Evolutionary conservation across 30 jellyfish, hydroid and myxozoan species (phyloP), one percentile per base, ranked within the genome.

Genomic region (Turritopsis rubra): DNA sequence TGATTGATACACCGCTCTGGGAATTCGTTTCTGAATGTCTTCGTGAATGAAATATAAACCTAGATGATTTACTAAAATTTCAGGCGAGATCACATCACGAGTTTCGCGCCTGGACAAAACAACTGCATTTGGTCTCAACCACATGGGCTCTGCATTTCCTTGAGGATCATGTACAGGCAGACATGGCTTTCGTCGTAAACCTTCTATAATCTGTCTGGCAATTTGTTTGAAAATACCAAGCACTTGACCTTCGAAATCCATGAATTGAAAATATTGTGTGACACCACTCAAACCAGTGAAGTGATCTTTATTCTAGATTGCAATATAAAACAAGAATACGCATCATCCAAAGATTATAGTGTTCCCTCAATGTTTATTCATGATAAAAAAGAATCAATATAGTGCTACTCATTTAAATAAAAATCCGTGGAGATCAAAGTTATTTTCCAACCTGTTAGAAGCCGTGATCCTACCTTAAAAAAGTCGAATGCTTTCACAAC

Each of bases 201-300:
- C 30, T 27, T 84, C 86, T 23, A 89, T 72, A 77, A 89, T 73
- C 24, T 73, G 82, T 21, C 89, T 26, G 0, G 89, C 87, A 5
- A 89, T 72, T 28, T 87, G 96, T 72, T 75, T 84, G 80, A 89
- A 89, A 1, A 80, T 85, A 18, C 96, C 96, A 26, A 66, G 87
- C 3, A 84, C 84, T 52, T 89, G 93, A 27, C 84, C 81, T 68
- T 84, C 93, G 25, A 84, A 78, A 3, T 89, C 93, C 75, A 89
- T 83, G 79, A 75, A 89, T 18, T 85, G 86, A 52, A 89, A 89
- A 79, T 68, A 80, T 52, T 72, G 60, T 4, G 80, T 79, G 4
- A 89, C 89, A 20, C 87, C 75, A 3, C 1, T 26, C 25, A 89
- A 7, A 16, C 83, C 87, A 79, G 65, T 74, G 54, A 85, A 65